A percentile compares a stretch with the other conserved stretches of the same genome.
Conservation (phyloP, 2,888 invertebrate genomes). For the Antheraea assamensis region DNA sequence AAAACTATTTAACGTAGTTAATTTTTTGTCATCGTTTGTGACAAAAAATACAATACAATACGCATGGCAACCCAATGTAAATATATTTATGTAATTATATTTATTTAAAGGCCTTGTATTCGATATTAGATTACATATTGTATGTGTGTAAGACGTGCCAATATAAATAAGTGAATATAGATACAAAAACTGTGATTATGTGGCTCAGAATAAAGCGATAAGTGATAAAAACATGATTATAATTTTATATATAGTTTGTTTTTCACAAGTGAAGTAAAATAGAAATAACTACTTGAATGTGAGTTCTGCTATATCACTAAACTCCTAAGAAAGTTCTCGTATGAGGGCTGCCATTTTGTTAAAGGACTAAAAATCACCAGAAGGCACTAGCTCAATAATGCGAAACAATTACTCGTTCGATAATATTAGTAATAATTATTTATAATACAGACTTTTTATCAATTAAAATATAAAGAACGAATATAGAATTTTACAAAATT, state of each 20-base stretch:
- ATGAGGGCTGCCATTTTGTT: no score
- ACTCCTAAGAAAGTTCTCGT: no score
- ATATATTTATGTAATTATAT: not conserved
- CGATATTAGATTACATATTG: not conserved
- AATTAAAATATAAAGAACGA: no score
- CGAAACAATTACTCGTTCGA: no score
- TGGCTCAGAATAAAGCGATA: conserved; percentile 60
- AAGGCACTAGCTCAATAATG: no score
- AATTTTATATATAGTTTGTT: not conserved
- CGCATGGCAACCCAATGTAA: not conserved
- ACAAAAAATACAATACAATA: not conserved
- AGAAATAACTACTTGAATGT: no score
- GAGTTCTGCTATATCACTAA: no score
- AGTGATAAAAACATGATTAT: not conserved
- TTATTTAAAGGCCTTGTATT: not conserved
- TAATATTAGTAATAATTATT: no score
- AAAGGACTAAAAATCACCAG: no score
- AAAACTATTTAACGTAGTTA: not conserved
- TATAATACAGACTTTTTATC: no score
- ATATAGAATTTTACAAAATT: no score
- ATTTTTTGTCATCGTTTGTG: not conserved
- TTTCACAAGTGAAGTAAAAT: no score
- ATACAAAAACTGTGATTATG: conserved; percentile 74
- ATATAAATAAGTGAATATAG: conserved; percentile 28
- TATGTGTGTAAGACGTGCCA: conserved; percentile 33